Conservation (phyloP, 2,113 vertebrate genomes). For the Egretta garzetta region DNA sequence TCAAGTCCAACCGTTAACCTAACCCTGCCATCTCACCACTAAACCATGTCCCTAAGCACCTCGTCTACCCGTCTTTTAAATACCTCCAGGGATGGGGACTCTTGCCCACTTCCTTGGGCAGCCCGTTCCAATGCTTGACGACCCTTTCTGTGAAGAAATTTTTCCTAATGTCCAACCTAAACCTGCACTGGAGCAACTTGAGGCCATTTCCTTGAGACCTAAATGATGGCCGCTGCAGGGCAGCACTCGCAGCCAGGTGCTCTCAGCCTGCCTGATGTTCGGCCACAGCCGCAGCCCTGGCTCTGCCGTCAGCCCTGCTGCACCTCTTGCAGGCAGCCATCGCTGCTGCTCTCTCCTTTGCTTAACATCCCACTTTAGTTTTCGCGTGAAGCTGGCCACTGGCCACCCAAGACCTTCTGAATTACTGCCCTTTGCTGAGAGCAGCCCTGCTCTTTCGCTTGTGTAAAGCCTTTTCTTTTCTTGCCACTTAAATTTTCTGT, state of each 20-base stretch:
- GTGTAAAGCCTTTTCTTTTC: background rate
- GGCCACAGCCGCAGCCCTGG: fast-evolving
- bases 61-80: too few relatives aligned
- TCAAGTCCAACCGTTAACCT: too few relatives aligned
- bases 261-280: background rate
- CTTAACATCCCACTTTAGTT: background rate
- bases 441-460: background rate
- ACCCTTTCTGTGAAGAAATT: too few relatives aligned
- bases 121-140: too few relatives aligned
- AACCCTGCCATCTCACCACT: too few relatives aligned
- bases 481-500: background rate
- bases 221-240: background rate
- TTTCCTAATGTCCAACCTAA: too few relatives aligned
- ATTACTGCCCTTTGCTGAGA: background rate
- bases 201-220: too few relatives aligned
- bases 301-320: background rate
- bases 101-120: too few relatives aligned
- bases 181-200: too few relatives aligned
- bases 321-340: background rate
- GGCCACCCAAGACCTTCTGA: background rate
- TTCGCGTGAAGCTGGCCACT: background rate
- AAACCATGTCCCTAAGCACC: too few relatives aligned
- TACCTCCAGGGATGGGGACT: too few relatives aligned
- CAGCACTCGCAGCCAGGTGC: background rate
- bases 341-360: background rate